Percentiles rank a stretch among this genome's conserved stretches.
Conservation (phyloP, 2,888 invertebrate genomes). For the Hyalella azteca region DNA sequence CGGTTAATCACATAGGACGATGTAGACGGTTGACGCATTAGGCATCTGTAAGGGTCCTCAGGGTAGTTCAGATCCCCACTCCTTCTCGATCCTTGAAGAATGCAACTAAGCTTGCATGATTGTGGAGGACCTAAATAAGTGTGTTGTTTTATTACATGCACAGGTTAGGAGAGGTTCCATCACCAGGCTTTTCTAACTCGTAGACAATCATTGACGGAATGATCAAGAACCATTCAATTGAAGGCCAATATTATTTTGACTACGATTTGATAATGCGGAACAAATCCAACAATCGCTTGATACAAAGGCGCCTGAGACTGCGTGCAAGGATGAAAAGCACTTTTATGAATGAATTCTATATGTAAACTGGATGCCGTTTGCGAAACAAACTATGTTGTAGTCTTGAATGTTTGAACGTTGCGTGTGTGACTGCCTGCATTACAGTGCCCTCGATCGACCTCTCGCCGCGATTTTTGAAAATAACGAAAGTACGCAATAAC, state of each 20-base stretch:
- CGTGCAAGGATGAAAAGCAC: not conserved
- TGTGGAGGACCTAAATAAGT: constrained; percentile 26
- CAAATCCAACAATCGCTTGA: not conserved
- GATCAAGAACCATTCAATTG: not conserved
- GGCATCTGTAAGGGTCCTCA: not conserved
- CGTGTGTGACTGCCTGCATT: too few species aligned
- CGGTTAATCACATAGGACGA: not conserved
- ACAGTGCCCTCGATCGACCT: too few species aligned
- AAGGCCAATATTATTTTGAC: not conserved
- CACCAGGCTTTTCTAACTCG: not conserved
- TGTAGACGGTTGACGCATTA: not conserved
- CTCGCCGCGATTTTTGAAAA: too few species aligned
- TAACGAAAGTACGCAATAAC: too few species aligned
- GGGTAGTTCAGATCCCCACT: constrained; percentile 9
- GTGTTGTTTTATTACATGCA: not conserved
- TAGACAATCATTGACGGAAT: not conserved
- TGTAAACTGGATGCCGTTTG: too few species aligned
- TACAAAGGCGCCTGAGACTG: not conserved
- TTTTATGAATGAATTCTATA: too few species aligned
- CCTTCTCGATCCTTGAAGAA: too few species aligned
- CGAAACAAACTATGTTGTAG: too few species aligned
- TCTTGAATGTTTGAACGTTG: too few species aligned
- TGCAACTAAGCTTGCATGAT: constrained; percentile 17
- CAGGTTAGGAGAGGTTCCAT: not conserved
- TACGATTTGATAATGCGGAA: not conserved